phyloP scores from a whole-genome alignment of 2,113 vertebrate species.

The Pterophyllum scalare region DNA sequence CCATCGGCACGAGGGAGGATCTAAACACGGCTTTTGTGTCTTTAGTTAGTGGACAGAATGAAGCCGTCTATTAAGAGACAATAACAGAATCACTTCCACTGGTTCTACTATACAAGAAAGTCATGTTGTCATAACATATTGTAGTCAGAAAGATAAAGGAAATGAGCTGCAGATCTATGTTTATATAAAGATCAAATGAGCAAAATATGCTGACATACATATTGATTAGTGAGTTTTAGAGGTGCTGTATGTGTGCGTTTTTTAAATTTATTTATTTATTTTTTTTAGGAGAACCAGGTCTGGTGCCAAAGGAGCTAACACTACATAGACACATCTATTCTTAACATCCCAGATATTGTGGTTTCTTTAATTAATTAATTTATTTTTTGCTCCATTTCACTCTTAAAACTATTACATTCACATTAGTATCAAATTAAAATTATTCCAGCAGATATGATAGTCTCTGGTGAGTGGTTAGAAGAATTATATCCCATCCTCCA shows the following conservation, averaged over 20 bases:
- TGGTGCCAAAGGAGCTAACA: no score
- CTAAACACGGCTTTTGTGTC: neutral
- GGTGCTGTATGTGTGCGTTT: neutral
- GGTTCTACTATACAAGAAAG: neutral
- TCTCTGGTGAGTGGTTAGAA: no score
- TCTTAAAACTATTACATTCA: no score
- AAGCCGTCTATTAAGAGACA: neutral
- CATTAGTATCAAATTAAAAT: no score
- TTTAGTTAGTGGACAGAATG: neutral
- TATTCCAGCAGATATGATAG: no score
- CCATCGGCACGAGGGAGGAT: neutral
- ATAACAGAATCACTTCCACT: neutral
- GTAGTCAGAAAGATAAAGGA: neutral
- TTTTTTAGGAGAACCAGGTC: no score
- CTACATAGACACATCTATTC: no score
- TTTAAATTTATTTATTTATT: no score
- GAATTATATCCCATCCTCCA: no score
- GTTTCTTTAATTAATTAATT: no score
- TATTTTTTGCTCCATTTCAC: no score
- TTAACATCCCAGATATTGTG: no score
- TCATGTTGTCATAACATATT: neutral
- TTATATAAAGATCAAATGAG: neutral
- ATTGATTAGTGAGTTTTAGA: neutral
- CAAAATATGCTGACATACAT: neutral
- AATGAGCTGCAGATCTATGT: neutral